Base-by-base conservation (phyloP, 2,888 invertebrate species). In the Diarsia brunnea region DNA sequence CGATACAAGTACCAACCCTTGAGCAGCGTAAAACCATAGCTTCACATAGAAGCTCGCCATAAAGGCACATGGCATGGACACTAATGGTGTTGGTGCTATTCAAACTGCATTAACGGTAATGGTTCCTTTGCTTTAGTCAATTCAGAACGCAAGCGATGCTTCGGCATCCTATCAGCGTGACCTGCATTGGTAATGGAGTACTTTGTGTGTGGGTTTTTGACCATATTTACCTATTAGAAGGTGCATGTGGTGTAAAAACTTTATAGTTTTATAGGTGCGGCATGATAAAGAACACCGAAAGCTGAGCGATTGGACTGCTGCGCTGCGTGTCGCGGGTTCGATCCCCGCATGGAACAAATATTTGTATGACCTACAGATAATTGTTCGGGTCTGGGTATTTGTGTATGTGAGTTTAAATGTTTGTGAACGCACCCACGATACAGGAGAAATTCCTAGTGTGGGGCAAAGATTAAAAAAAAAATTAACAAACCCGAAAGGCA, bases 21-120 rank as follows among this genome's bases (percentile, higher is more conserved):
- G 4, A 31, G 21, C 43, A 31, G 2, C 10, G 47, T 27, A 24
- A 31, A 51, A 51, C 78, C 69, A 64, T 64, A 73, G 53, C 73
- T 45, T 51, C 63, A 49, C 49, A 66, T 63, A 47, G 14, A 55
- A 14, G 51, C 55, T 60, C 63, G 16, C 84, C 73, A 75, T 79
- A 75, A 60, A 82, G 58, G 67, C 71, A 68, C 43, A 79, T 68
- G 47, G 16, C 27, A 49, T 19, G 68, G 70, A 75, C 82, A 78
- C 84, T 83, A 82, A 83, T 83, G 82, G 80, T 76, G 84, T 75
- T 68, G 83, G 60, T 60, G 58, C 80, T 71, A 83, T 80, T 74
- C 82, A 83, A 83, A 76, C 84, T 71, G 75, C 82, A 84, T 83
- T 83, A 83, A 69, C 76, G 68, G 63, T 80, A 83, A 83, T 83